Conservation (phyloP, 2,888 invertebrate genomes). For the Caenorhabditis zanzibari region DNA sequence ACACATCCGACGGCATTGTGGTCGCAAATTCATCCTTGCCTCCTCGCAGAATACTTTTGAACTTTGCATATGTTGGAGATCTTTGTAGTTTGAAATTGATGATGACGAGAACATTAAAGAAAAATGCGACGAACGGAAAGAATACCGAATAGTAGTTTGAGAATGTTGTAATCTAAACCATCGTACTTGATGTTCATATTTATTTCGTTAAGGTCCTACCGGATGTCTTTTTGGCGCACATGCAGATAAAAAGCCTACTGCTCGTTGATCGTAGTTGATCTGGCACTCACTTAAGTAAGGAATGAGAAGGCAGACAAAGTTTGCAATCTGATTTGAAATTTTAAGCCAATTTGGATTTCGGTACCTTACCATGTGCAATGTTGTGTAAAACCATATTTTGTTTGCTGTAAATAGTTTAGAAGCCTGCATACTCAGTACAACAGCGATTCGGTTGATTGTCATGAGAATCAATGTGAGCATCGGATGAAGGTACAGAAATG, state of each 20-base stretch:
- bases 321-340: conserved; percentile 15
- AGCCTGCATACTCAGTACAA: conserved; percentile 53
- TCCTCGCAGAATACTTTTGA: conserved; percentile 43
- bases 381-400: conserved; percentile 50
- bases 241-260: conserved; percentile 27
- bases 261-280: conserved; percentile 39
- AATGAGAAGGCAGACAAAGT: conserved; percentile 49
- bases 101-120: conserved; percentile 54
- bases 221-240: conserved; percentile 51
- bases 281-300: conserved; percentile 42
- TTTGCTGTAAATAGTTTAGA: conserved; percentile 43
- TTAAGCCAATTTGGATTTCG: not conserved
- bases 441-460: conserved; percentile 52
- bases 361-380: conserved; percentile 29
- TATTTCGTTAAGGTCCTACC: conserved; percentile 10
- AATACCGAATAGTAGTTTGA: conserved; percentile 56
- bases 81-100: conserved; percentile 58
- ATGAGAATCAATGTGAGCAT: conserved; percentile 54
- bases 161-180: conserved; percentile 43
- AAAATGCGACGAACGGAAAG: conserved; percentile 54
- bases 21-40: conserved; percentile 38
- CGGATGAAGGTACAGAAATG: conserved; percentile 51
- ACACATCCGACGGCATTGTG: conserved; percentile 49
- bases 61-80: conserved; percentile 43
- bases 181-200: not conserved